phyloP scores from a whole-genome alignment of 2,797 vertebrate species.

The Salarias fasciatus region DNA sequence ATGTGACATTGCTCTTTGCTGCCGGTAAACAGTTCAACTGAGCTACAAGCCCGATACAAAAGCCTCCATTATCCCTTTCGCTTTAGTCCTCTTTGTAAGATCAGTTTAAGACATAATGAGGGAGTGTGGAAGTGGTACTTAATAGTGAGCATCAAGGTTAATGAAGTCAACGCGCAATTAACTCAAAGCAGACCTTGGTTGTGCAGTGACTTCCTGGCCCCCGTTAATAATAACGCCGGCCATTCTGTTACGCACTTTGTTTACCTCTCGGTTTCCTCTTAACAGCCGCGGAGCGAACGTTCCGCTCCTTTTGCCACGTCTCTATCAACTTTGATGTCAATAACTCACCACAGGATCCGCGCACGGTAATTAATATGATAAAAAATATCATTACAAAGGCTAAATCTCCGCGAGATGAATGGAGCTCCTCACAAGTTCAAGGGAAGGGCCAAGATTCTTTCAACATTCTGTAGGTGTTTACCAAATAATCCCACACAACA shows the following conservation, averaged over 20 bases:
- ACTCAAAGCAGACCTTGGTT: conserved; percentile 56
- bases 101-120: conserved; percentile 41
- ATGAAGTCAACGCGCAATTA: conserved; percentile 72
- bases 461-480: conserved; percentile 86
- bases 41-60: conserved; percentile 31
- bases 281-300: conserved; percentile 22
- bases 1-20: conserved; percentile 51
- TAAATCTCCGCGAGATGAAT: conserved; percentile 68
- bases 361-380: conserved; percentile 70
- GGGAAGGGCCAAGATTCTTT: conserved; percentile 82
- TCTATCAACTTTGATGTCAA: conserved; percentile 69
- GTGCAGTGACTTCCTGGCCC: conserved; percentile 36
- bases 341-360: conserved; percentile 58
- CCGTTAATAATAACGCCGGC: conserved; percentile 52
- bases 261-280: conserved; percentile 42
- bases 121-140: conserved; percentile 51
- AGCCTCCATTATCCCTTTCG: conserved; percentile 24
- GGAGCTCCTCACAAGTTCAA: conserved; percentile 72
- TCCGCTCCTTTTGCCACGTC: conserved; percentile 32
- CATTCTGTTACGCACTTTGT: conserved; percentile 36
- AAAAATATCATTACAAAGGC: conserved; percentile 52
- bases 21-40: conserved; percentile 31
- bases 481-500: conserved; percentile 86
- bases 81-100: conserved; percentile 24
- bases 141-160: conserved; percentile 68